Evolutionary conservation across 2,888 invertebrate species (phyloP).

Genomic region (Oithona nana): DNA sequence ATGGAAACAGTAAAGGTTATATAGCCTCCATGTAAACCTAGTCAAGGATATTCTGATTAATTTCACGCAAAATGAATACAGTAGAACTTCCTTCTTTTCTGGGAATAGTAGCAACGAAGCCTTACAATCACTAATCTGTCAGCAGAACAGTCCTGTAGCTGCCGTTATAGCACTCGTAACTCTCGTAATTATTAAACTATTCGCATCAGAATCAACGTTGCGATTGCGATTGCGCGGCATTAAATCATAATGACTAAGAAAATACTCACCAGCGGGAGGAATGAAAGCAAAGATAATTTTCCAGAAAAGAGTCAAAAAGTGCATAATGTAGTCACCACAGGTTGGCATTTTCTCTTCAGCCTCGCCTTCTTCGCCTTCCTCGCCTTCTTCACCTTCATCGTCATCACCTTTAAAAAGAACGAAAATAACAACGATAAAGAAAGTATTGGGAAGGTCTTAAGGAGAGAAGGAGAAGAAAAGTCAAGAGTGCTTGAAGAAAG

Average conservation of each 20-base stretch:
- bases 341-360: constrained; percentile 49
- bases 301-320: constrained; percentile 92
- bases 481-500: not conserved
- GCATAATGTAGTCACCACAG: constrained; percentile 80
- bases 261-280: constrained; percentile 71
- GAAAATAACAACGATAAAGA: constrained; percentile 2
- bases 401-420: constrained; percentile 12
- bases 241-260: no score
- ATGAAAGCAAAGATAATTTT: constrained; percentile 92
- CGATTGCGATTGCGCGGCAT: no score
- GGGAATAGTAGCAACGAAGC: no score
- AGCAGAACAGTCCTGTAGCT: no score
- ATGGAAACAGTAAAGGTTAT: constrained; percentile 85
- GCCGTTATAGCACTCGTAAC: no score
- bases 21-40: no score
- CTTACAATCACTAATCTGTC: no score
- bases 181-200: no score
- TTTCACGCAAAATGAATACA: no score
- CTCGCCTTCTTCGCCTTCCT: not conserved
- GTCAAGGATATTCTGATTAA: constrained; percentile 65
- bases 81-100: no score
- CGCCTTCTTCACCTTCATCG: constrained; percentile 8
- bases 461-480: no score
- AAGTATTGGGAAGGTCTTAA: not conserved
- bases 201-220: no score